Conservation (phyloP, 2,797 vertebrate species). For the Tadarida brasiliensis region DNA sequence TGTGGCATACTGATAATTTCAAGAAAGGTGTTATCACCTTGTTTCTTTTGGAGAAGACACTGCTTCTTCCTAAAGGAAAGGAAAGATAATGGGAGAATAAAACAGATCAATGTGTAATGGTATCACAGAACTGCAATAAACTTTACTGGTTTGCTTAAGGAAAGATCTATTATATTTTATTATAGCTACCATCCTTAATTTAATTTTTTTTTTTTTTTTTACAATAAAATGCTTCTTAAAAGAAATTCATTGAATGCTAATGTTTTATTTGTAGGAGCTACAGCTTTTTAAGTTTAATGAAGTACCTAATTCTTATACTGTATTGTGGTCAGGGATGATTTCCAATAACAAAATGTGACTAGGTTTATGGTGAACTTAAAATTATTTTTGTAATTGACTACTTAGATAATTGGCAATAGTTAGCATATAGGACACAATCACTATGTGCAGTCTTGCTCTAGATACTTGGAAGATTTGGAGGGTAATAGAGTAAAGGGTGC, state of each 20-base stretch:
- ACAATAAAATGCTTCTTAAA: background rate
- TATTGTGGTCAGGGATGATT: background rate
- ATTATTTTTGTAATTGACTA: background rate
- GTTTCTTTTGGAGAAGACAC: conserved; percentile 59
- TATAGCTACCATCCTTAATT: background rate
- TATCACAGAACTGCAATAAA: background rate
- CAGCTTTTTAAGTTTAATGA: background rate
- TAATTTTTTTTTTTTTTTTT: conserved; percentile 40
- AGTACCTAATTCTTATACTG: background rate
- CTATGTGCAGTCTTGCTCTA: background rate
- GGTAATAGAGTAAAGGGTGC: background rate
- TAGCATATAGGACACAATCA: background rate
- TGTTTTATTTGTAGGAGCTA: conserved; percentile 5
- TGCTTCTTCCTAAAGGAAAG: background rate
- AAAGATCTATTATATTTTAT: background rate
- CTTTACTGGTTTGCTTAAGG: background rate
- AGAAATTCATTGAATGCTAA: background rate
- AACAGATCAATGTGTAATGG: background rate
- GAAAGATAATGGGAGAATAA: background rate
- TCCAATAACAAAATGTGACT: background rate
- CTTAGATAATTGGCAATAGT: background rate
- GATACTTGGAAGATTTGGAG: background rate
- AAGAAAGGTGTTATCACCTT: conserved; percentile 2
- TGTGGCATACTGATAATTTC: conserved; percentile 44
- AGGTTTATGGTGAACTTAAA: background rate